phyloP scores from a whole-genome alignment of 1,140 invertebrate species.

The Drosophila tristis region DNA sequence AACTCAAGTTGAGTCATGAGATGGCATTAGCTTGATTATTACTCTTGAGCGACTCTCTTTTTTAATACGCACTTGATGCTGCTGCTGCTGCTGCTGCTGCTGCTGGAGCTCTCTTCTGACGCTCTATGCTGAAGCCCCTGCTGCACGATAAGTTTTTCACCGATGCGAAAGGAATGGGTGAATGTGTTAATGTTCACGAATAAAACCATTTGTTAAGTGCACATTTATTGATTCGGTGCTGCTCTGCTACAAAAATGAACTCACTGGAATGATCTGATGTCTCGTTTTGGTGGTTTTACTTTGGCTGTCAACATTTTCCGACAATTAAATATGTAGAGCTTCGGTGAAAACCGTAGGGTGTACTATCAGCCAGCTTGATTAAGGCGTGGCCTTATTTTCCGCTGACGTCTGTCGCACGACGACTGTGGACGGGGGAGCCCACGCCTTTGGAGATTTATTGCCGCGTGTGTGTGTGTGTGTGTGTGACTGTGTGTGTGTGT shows the following conservation, averaged over 20 bases:
- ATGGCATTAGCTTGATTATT: constrained; percentile 50
- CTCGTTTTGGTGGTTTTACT: too few relatives aligned
- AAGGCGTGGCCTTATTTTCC: constrained; percentile 67
- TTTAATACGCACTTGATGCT: constrained; percentile 61
- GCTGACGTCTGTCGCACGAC: constrained; percentile 64
- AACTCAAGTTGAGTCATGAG: constrained; percentile 59
- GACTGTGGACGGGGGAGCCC: constrained; percentile 37
- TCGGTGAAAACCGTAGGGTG: neutral
- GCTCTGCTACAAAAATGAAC: too few relatives aligned
- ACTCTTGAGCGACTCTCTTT: constrained; percentile 21
- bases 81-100: constrained; percentile 1
- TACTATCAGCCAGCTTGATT: constrained; percentile 13
- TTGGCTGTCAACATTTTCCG: too few relatives aligned
- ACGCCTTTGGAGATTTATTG: constrained; percentile 73
- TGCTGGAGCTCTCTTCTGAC: constrained; percentile 1
- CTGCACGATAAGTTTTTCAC: too few relatives aligned
- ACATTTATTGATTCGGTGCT: too few relatives aligned
- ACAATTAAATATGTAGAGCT: too few relatives aligned
- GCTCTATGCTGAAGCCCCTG: neutral
- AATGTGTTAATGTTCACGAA: too few relatives aligned
- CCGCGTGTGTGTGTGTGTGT: constrained; percentile 36
- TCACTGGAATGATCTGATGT: too few relatives aligned
- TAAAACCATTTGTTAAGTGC: too few relatives aligned
- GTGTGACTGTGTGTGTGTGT: constrained; percentile 32
- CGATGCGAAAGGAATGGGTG: too few relatives aligned